These are phyloP conservation scores for Drosophila orena DNA, from an alignment of 1,140 invertebrate genomes.

Conservation along the genomic window DNA sequence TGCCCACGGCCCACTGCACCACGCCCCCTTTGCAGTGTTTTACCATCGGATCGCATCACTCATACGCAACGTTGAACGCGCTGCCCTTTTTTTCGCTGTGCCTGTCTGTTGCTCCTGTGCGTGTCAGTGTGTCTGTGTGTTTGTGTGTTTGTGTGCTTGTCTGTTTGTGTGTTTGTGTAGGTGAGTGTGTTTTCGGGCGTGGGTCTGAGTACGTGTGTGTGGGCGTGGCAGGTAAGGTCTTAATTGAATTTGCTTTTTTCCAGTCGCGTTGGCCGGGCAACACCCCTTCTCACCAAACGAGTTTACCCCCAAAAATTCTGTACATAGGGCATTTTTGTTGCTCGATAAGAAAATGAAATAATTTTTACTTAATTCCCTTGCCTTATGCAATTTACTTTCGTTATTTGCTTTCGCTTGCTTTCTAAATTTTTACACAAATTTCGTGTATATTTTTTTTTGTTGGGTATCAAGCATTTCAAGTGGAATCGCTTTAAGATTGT, in stretches of 20 bases:
- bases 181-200: conserved; percentile 10
- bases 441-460: conserved; percentile 1
- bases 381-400: conserved; percentile 12
- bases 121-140: neutral
- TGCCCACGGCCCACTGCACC: neutral
- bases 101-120: neutral
- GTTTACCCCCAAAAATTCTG: neutral
- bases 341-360: conserved; percentile 30
- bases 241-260: conserved; percentile 67
- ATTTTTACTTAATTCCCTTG: conserved; percentile 41
- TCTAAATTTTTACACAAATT: neutral
- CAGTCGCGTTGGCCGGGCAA: conserved; percentile 58
- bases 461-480: neutral
- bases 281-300: conserved; percentile 2
- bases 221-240: conserved; percentile 64
- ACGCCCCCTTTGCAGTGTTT: neutral
- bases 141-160: conserved; percentile 8
- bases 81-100: conserved; percentile 25
- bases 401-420: neutral
- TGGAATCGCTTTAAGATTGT: neutral
- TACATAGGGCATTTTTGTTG: conserved; percentile 6
- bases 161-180: conserved; percentile 2
- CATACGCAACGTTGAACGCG: conserved; percentile 59
- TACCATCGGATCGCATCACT: conserved; percentile 51
- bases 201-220: neutral